Evolutionary conservation across 2,797 vertebrate genomes (phyloP).

Genomic region (Macropus fuliginosus): DNA sequence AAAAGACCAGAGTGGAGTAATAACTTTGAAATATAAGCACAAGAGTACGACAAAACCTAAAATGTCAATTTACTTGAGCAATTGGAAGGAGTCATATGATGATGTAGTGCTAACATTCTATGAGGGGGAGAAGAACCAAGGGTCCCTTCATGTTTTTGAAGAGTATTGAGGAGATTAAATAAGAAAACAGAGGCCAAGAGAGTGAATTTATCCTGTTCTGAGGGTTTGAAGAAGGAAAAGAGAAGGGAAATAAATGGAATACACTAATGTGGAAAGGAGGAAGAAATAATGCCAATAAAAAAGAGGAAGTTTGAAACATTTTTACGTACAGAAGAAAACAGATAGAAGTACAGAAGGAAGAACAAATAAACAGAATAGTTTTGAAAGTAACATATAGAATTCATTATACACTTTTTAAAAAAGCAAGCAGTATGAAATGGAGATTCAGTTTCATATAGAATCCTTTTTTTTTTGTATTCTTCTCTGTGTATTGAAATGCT

Average conservation of each 20-base stretch:
- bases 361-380: background rate
- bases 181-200: background rate
- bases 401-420: background rate
- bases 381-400: background rate
- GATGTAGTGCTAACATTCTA: background rate
- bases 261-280: background rate
- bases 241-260: background rate
- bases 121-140: background rate
- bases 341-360: background rate
- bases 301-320: background rate
- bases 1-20: background rate
- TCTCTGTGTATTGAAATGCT: background rate
- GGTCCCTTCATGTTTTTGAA: background rate
- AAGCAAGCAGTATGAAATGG: background rate
- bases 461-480: background rate
- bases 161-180: background rate
- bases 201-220: background rate
- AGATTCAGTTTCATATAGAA: background rate
- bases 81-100: background rate
- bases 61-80: background rate
- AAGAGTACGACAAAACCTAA: background rate
- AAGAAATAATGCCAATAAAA: background rate
- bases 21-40: background rate
- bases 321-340: background rate
- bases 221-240: background rate